phyloP scores from a whole-genome alignment of 2,797 vertebrate species.

The Lates japonicus region DNA sequence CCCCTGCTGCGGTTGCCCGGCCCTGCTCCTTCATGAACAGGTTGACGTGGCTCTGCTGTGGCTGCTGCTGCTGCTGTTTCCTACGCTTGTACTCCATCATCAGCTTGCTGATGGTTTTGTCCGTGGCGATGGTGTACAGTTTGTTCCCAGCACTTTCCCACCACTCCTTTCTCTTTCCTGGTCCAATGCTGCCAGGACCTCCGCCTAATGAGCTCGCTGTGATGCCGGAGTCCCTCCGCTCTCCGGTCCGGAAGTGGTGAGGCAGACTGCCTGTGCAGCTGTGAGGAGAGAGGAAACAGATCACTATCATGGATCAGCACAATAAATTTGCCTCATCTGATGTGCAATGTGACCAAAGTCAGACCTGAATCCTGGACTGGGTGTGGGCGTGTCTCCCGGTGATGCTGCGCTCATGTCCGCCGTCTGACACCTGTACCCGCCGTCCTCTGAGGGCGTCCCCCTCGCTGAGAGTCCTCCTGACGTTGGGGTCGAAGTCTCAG shows the following conservation, averaged over 20 bases:
- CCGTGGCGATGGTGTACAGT: slow-evolving; percentile 95
- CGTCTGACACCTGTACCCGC: slow-evolving; percentile 83
- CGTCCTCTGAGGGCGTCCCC: slow-evolving; percentile 93
- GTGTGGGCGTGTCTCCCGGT: slow-evolving; percentile 78
- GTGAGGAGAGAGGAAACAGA: neutral
- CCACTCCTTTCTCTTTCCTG: slow-evolving; percentile 93
- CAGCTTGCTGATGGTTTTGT: slow-evolving; percentile 94
- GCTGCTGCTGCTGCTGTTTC: slow-evolving; percentile 92
- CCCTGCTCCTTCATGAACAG: slow-evolving; percentile 89
- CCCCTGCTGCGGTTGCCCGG: slow-evolving; percentile 62
- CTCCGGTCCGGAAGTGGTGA: slow-evolving; percentile 78
- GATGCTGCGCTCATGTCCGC: slow-evolving; percentile 68
- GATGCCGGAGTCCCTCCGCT: slow-evolving; percentile 48
- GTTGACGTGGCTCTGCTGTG: slow-evolving; percentile 88
- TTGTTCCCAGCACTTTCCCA: slow-evolving; percentile 97
- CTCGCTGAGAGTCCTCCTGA: slow-evolving; percentile 90
- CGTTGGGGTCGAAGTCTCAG: slow-evolving; percentile 92
- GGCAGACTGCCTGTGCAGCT: slow-evolving; percentile 82
- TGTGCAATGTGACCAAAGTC: neutral
- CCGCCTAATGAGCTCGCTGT: slow-evolving; percentile 29
- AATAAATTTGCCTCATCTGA: neutral
- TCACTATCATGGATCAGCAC: neutral
- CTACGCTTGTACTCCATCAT: slow-evolving; percentile 97
- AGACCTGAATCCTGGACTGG: slow-evolving; percentile 74
- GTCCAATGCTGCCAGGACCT: neutral